Conservation (phyloP, 1,140 invertebrate species). For the Eriocheir sinensis region DNA sequence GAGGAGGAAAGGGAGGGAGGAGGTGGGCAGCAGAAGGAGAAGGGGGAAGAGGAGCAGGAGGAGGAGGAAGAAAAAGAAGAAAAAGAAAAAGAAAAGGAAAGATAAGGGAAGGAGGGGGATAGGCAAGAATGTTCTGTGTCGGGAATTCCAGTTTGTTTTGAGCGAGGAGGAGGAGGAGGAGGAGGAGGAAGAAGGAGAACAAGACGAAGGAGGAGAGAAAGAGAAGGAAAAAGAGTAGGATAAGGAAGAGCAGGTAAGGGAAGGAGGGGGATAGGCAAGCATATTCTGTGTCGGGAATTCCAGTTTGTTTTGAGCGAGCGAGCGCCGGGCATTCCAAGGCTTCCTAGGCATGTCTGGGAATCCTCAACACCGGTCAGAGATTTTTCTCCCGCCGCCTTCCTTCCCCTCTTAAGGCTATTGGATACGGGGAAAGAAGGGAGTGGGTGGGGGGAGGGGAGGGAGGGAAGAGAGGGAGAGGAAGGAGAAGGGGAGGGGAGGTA, state of each 20-base stretch:
- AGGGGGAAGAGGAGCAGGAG: not conserved
- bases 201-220: not conserved
- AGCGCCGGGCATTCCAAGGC: not conserved
- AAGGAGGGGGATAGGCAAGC: not conserved
- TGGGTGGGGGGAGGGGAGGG: too few relatives aligned
- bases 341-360: not conserved
- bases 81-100: slow-evolving; percentile 10
- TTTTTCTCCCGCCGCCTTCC: too few relatives aligned
- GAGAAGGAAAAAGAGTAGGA: not conserved
- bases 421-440: too few relatives aligned
- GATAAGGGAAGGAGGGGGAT: not conserved
- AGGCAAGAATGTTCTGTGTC: too few relatives aligned
- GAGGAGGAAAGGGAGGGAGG: not conserved
- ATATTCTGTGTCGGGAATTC: too few relatives aligned
- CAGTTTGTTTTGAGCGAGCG: not conserved
- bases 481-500: too few relatives aligned
- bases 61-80: slow-evolving; percentile 6
- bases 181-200: not conserved
- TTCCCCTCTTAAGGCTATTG: too few relatives aligned
- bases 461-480: too few relatives aligned
- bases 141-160: not conserved
- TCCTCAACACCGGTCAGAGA: too few relatives aligned
- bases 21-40: not conserved
- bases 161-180: not conserved
- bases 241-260: not conserved